A percentile compares a stretch with the other conserved stretches of the same genome.
phyloP scores from a whole-genome alignment of 2,888 invertebrate species.

The Chaetoderma sp. region DNA sequence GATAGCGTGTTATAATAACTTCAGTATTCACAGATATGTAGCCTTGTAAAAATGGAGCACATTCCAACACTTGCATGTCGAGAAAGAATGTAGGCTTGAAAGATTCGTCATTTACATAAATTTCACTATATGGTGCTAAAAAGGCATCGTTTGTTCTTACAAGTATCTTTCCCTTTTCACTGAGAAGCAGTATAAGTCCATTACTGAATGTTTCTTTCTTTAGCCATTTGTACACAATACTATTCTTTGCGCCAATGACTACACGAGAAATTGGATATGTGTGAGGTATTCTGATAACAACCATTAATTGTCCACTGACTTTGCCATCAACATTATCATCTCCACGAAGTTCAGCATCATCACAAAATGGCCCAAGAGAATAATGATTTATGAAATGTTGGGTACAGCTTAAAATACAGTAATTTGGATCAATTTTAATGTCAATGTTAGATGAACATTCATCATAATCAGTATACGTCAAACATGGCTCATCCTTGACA shows the following conservation, averaged over 20 bases:
- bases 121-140: constrained; percentile 46
- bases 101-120: constrained; percentile 42
- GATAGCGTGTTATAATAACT: constrained; percentile 37
- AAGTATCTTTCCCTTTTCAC: constrained; percentile 41
- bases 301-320: too few species aligned
- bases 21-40: constrained; percentile 49
- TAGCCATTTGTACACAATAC: constrained; percentile 52
- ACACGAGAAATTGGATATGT: constrained; percentile 42
- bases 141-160: constrained; percentile 54
- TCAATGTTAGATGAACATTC: too few species aligned
- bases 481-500: too few species aligned
- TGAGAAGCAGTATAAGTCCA: constrained; percentile 47
- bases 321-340: too few species aligned
- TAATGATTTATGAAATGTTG: constrained; percentile 50
- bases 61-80: constrained; percentile 51
- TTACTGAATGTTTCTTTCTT: constrained; percentile 48
- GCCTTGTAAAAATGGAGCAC: constrained; percentile 54
- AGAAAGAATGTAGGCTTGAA: constrained; percentile 49
- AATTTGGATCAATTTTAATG: too few species aligned
- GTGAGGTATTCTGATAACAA: not conserved
- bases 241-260: constrained; percentile 48
- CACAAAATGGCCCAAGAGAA: constrained; percentile 34
- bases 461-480: too few species aligned
- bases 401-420: too few species aligned
- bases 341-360: constrained; percentile 43